These are phyloP conservation scores for Nasonia giraulti DNA, from an alignment of 1,140 invertebrate genomes.

Conservation along the genomic window DNA sequence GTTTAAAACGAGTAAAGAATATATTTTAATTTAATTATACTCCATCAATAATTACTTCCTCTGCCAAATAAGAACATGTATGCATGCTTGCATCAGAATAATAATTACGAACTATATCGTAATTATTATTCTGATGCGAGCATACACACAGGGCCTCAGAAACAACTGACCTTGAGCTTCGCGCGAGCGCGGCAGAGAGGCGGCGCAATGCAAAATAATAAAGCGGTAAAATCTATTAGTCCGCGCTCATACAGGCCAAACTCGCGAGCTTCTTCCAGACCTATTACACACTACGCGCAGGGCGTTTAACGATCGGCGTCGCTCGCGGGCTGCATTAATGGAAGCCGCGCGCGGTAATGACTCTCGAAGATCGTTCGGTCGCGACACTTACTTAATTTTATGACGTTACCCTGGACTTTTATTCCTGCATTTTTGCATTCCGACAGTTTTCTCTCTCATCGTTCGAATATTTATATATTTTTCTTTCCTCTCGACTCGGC, in stretches of 20 bases:
- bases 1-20: no score
- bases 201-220: neutral
- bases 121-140: constrained; percentile 33
- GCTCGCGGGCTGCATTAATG: neutral
- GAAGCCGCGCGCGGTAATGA: neutral
- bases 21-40: no score
- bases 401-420: constrained; percentile 12
- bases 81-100: no score
- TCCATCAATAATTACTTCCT: no score
- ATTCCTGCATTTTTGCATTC: neutral
- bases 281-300: neutral
- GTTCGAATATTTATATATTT: neutral
- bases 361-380: neutral
- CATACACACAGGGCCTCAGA: neutral
- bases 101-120: no score
- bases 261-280: neutral
- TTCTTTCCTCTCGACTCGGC: neutral
- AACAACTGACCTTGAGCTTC: neutral
- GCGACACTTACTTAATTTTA: constrained; percentile 28
- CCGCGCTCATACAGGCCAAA: neutral
- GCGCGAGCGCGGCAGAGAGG: no score
- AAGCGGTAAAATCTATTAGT: neutral
- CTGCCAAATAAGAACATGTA: no score
- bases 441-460: neutral
- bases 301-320: neutral